Percentiles rank a stretch among this genome's conserved stretches.
These are phyloP conservation scores for Podotricha telesiphe DNA, from an alignment of 2,888 invertebrate species.

Conservation along the genomic window DNA sequence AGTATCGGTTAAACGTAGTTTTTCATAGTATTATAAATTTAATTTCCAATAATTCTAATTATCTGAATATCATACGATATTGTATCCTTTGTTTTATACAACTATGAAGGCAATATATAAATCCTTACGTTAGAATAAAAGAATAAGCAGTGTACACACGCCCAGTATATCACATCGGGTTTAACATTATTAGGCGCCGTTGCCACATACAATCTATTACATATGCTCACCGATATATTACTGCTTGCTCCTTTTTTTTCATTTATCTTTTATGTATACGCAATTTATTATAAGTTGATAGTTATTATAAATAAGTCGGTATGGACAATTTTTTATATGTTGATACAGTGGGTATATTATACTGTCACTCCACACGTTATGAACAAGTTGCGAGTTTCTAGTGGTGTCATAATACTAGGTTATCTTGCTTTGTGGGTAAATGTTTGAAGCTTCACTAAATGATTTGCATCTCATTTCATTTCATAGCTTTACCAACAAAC, in stretches of 20 bases:
- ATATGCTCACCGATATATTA: conserved; percentile 38
- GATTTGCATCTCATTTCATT: too few species aligned
- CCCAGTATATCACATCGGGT: conserved; percentile 26
- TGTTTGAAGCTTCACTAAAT: too few species aligned
- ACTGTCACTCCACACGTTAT: too few species aligned
- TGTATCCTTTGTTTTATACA: background rate
- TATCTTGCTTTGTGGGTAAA: too few species aligned
- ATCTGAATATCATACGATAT: background rate
- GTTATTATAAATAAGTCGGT: conserved; percentile 5
- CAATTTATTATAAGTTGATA: conserved; percentile 20
- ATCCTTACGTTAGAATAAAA: background rate
- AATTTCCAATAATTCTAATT: background rate
- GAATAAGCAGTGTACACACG: background rate
- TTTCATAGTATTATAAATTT: background rate
- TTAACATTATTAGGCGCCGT: conserved; percentile 37
- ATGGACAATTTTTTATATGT: background rate
- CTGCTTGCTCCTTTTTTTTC: conserved; percentile 35
- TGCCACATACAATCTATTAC: conserved; percentile 42
- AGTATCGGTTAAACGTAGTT: background rate
- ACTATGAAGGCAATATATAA: background rate
- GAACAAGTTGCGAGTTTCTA: too few species aligned
- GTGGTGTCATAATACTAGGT: too few species aligned
- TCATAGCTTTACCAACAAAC: too few species aligned
- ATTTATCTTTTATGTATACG: conserved; percentile 30
- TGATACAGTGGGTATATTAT: too few species aligned